phyloP scores from a whole-genome alignment of 2,888 invertebrate species.

The Caenorhabditis zanzibari region DNA sequence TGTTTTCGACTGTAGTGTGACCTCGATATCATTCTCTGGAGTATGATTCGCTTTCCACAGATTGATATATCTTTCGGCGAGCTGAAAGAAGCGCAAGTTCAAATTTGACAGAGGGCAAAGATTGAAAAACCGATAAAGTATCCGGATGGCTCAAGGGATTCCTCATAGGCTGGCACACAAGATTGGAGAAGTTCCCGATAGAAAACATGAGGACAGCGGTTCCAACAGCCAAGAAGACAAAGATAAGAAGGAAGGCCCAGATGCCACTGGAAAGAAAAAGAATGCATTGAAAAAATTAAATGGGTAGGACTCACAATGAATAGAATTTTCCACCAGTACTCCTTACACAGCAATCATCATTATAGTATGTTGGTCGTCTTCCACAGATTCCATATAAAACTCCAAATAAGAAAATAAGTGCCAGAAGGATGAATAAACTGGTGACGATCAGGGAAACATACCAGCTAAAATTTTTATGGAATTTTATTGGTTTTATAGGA shows the following conservation, averaged over 20 bases:
- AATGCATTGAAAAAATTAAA: background rate
- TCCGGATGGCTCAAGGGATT: conserved; percentile 78
- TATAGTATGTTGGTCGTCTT: conserved; percentile 84
- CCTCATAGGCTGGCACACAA: conserved; percentile 80
- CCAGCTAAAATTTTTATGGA: conserved; percentile 83
- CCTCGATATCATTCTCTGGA: conserved; percentile 60
- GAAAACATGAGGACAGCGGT: conserved; percentile 76
- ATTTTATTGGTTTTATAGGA: no score
- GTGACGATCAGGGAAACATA: conserved; percentile 84
- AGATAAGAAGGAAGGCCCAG: conserved; percentile 75
- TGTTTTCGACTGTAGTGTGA: conserved; percentile 67
- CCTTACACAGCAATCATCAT: conserved; percentile 84
- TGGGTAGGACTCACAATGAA: conserved; percentile 83
- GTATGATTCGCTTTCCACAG: conserved; percentile 68
- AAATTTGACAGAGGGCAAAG: conserved; percentile 24
- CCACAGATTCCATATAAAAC: conserved; percentile 85
- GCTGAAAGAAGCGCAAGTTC: conserved; percentile 64
- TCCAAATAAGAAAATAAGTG: conserved; percentile 84
- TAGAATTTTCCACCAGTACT: conserved; percentile 84
- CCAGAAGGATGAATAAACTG: conserved; percentile 84
- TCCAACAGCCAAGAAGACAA: conserved; percentile 75
- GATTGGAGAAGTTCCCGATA: conserved; percentile 77
- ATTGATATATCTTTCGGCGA: conserved; percentile 78
- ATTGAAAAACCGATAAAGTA: conserved; percentile 74
- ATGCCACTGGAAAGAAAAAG: conserved; percentile 76